Conservation (phyloP, 2,113 vertebrate species). For the Chionodraco myersi region DNA sequence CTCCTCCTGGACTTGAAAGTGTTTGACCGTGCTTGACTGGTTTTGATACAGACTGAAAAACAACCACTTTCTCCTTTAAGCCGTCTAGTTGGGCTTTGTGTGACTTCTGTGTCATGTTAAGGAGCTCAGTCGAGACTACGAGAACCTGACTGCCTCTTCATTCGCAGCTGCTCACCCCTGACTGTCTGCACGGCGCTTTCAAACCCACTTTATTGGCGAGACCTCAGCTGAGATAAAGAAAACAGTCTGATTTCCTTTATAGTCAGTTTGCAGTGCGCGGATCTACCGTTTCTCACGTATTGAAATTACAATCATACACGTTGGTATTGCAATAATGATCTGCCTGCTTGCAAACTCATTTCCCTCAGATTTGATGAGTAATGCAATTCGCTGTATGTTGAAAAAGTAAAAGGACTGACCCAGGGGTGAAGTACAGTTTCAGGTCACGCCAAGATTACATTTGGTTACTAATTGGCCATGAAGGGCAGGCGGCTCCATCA, state of each 20-base stretch:
- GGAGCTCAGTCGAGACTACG: slow-evolving; percentile 2
- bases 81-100: slow-evolving; percentile 13
- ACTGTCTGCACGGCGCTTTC: slow-evolving; percentile 23
- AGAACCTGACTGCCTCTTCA: neutral
- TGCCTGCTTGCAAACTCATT: neutral
- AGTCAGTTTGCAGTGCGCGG: neutral
- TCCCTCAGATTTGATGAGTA: neutral
- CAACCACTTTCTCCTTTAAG: slow-evolving; percentile 13
- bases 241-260: neutral
- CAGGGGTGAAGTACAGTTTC: slow-evolving; percentile 15
- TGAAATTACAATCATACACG: no score
- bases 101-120: slow-evolving; percentile 35
- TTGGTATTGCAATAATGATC: neutral
- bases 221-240: neutral
- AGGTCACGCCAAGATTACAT: slow-evolving; percentile 26
- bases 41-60: slow-evolving; percentile 42
- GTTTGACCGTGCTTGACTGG: slow-evolving; percentile 16
- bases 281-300: no score
- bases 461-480: slow-evolving; percentile 59
- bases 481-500: slow-evolving; percentile 37
- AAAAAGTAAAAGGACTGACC: neutral
- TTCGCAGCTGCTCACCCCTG: slow-evolving; percentile 40
- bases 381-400: slow-evolving; percentile 2
- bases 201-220: slow-evolving; percentile 2
- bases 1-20: neutral